A percentile compares a stretch with the other conserved stretches of the same genome.
Evolutionary conservation across 2,888 invertebrate genomes (phyloP).

Genomic region (Chloromyia formosa): DNA sequence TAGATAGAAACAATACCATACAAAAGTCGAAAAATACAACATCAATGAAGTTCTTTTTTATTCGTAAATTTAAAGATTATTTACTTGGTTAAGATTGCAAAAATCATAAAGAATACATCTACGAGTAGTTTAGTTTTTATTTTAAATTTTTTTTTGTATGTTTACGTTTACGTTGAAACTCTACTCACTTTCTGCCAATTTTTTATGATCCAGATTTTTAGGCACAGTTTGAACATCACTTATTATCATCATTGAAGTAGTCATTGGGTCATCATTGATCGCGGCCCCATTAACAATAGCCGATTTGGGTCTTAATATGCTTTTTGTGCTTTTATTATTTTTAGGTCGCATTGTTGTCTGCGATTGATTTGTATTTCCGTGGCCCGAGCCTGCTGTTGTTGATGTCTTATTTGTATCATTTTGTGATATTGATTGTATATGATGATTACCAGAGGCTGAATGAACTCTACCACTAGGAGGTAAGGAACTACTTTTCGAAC

Average conservation of each 20-base stretch:
- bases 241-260: constrained; percentile 46
- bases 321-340: constrained; percentile 56
- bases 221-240: constrained; percentile 56
- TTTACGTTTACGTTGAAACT: constrained; percentile 20
- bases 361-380: constrained; percentile 48
- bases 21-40: constrained; percentile 4
- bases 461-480: constrained; percentile 65
- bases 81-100: background rate
- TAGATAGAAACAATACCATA: constrained; percentile 5
- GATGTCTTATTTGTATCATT: constrained; percentile 56
- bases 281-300: constrained; percentile 52
- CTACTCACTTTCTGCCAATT: constrained; percentile 65
- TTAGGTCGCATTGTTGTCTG: constrained; percentile 48
- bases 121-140: too few relatives aligned
- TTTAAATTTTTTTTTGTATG: constrained; percentile 36
- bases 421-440: constrained; percentile 58
- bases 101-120: background rate
- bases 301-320: constrained; percentile 55
- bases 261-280: constrained; percentile 42
- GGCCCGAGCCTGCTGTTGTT: constrained; percentile 40
- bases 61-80: background rate
- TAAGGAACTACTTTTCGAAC: constrained; percentile 72
- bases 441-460: constrained; percentile 58
- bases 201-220: constrained; percentile 60
- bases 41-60: constrained; percentile 5